Base-by-base conservation (phyloP, 2,797 vertebrate species). In the Phataginus tetradactyla region DNA sequence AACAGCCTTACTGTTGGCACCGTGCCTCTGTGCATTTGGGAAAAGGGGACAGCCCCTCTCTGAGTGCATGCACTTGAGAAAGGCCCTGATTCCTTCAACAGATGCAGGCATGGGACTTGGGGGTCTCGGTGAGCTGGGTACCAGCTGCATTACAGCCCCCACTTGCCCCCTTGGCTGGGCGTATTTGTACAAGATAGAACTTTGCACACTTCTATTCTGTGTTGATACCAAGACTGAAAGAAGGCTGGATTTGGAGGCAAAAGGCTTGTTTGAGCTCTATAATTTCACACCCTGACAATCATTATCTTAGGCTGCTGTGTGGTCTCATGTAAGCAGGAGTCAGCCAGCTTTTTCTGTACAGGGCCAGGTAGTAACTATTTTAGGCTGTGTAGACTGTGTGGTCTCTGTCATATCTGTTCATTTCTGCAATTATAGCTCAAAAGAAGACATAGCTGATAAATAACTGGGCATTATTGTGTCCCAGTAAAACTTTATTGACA, bases 401-500 rank as follows among this genome's bases (percentile, higher is more conserved):
- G n/a, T 21, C 69, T n/a, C 49, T 59, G 25, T 45, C 7, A 1
- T 45, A 39, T 12, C 32, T 23, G 4, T n/a, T 53, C 12, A 27
- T 3, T 5, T 66, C 49, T 66, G 29, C 71, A 15, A 3, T 14
- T 15, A 5, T 0, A 51, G 71, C 27, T n/a, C 13, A 20, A 8
- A 29, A 84, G 68, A 55, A 51, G 55, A 42, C 14, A 1, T 1
- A 4, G 25, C 37, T 21, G 0, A 5, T 18, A 15, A 0, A 4
- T 71, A 9, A 83, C 7, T 32, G 74, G 37, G 7, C 6, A 5
- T 90, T 55, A 1, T 75, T 15, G 5, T 39, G 63, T 74, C 29
- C 64, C 64, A n/a, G 0, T 78, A 45, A 57, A 77, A 81, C 27
- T 75, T 12, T 66, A 37, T 66, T 66, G 66, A 66, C 29, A 69